Evolutionary conservation across 2,113 vertebrate genomes (phyloP).

Genomic region (Alethe diademata): DNA sequence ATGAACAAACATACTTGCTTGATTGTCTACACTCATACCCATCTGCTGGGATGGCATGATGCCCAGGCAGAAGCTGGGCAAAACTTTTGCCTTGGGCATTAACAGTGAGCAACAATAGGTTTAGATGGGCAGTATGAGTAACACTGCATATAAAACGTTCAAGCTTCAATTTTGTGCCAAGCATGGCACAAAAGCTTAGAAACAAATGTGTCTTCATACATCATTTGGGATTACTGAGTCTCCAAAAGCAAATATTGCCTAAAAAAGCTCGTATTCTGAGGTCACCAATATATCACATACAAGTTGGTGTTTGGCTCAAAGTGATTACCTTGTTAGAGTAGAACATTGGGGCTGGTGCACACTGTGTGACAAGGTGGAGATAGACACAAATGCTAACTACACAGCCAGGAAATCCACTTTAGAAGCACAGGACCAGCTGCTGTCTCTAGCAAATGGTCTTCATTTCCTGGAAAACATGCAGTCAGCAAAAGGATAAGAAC

Average conservation of each 20-base stretch:
- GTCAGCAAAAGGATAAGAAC: not conserved
- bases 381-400: not conserved
- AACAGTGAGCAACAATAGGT: constrained; percentile 56
- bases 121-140: constrained; percentile 39
- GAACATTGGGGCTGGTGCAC: not conserved
- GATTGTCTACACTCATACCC: constrained; percentile 62
- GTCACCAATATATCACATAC: not conserved
- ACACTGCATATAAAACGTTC: constrained; percentile 34
- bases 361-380: not conserved
- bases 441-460: constrained; percentile 19
- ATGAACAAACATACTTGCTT: constrained; percentile 62
- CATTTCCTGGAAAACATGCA: constrained; percentile 33
- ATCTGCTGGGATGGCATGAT: constrained; percentile 65
- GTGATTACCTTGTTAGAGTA: not conserved
- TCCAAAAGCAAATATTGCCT: not conserved
- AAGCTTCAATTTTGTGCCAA: constrained; percentile 16
- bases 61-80: constrained; percentile 63
- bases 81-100: constrained; percentile 67
- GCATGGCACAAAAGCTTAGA: not conserved
- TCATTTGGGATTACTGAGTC: not conserved
- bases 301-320: not conserved
- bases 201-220: constrained; percentile 26
- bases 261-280: not conserved
- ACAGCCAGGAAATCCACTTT: not conserved
- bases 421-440: not conserved